Evolutionary conservation across 1,140 invertebrate genomes (phyloP).

Genomic region (Ips nitidus): DNA sequence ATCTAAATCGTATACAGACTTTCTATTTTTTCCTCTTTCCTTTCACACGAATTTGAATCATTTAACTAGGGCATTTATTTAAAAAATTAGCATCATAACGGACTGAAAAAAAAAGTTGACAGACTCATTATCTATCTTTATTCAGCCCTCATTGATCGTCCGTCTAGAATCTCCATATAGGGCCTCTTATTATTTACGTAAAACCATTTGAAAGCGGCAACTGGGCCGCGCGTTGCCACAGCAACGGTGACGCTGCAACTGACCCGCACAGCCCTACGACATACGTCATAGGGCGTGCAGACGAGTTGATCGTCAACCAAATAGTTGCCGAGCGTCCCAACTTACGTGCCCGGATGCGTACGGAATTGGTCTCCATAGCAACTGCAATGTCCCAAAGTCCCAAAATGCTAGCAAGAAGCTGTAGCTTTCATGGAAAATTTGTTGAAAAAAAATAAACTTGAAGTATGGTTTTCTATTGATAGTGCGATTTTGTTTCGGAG

Average conservation of each 20-base stretch:
- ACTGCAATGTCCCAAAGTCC: constrained; percentile 22
- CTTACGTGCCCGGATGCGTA: constrained; percentile 14
- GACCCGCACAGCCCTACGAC: constrained; percentile 29
- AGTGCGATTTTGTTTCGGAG: no score
- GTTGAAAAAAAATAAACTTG: no score
- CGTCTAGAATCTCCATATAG: not conserved
- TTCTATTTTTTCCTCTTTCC: no score
- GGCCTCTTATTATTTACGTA: constrained; percentile 5
- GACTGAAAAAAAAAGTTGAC: no score
- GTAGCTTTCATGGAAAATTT: not conserved
- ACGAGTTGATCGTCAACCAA: not conserved
- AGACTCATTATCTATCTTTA: no score
- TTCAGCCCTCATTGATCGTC: not conserved
- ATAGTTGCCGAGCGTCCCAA: not conserved
- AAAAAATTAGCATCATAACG: no score
- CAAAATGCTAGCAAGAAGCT: constrained; percentile 16
- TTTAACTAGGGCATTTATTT: no score
- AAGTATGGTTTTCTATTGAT: no score
- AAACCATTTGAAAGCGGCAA: constrained; percentile 23
- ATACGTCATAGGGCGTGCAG: constrained; percentile 31
- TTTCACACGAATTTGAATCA: no score
- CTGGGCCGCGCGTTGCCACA: constrained; percentile 38
- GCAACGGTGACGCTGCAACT: constrained; percentile 47
- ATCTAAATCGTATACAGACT: no score
- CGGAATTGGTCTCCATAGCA: constrained; percentile 29